phyloP scores from a whole-genome alignment of 1,140 invertebrate genomes.

The Protaetia brevitarsis region DNA sequence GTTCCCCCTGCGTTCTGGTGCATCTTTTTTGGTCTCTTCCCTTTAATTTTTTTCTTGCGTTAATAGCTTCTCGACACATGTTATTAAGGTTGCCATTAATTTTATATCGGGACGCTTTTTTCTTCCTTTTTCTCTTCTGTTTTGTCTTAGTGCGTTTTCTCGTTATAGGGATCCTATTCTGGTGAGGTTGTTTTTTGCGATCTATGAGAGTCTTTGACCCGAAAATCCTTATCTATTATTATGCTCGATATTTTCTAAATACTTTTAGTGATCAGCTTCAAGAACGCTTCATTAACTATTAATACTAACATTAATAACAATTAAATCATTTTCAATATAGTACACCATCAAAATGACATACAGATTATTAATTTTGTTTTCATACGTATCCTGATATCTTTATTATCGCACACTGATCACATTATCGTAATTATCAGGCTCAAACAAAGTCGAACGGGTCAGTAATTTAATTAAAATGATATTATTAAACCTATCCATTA shows the following conservation, averaged over 20 bases:
- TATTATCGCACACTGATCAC: too few species aligned
- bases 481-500: neutral
- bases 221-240: slow-evolving; percentile 1
- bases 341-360: too few species aligned
- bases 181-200: too few species aligned
- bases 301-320: too few species aligned
- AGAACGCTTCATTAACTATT: too few species aligned
- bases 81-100: slow-evolving; percentile 18
- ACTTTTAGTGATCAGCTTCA: too few species aligned
- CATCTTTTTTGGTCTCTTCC: neutral
- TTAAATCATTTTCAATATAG: too few species aligned
- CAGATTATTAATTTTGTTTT: too few species aligned
- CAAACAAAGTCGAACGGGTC: neutral
- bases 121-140: neutral
- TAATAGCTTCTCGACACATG: slow-evolving; percentile 22
- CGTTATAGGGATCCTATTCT: too few species aligned
- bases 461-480: neutral
- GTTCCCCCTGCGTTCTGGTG: neutral
- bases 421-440: neutral
- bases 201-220: neutral
- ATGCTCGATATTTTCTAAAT: too few species aligned
- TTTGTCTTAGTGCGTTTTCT: too few species aligned
- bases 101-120: slow-evolving; percentile 6
- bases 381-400: too few species aligned
- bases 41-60: slow-evolving; percentile 10